phyloP scores from a whole-genome alignment of 2,888 invertebrate species.

The Pimpla rufipes region DNA sequence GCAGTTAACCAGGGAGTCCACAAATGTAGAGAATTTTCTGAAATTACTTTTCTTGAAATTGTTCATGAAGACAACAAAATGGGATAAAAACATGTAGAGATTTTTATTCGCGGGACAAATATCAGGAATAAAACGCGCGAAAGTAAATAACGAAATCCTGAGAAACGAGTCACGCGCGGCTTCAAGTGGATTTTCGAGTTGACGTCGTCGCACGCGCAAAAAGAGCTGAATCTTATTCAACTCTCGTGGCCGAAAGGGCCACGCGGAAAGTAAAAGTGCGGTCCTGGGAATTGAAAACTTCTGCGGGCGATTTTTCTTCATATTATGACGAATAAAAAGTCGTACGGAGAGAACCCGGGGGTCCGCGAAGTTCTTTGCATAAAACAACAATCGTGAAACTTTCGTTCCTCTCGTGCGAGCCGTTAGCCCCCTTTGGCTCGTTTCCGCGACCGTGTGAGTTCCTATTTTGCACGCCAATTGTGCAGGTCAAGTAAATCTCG shows the following conservation, averaged over 20 bases:
- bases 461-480: background rate
- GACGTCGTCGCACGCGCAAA: background rate
- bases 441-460: background rate
- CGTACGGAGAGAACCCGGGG: background rate
- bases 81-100: background rate
- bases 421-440: background rate
- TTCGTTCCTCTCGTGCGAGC: constrained; percentile 4
- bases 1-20: too few relatives aligned
- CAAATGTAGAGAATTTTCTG: too few relatives aligned
- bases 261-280: background rate
- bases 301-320: background rate
- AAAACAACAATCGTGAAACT: constrained; percentile 15
- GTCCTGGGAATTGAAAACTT: background rate
- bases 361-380: background rate
- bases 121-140: background rate
- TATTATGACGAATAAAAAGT: constrained; percentile 9
- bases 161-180: too few relatives aligned
- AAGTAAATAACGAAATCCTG: background rate
- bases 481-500: background rate
- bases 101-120: background rate
- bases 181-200: background rate
- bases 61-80: too few relatives aligned
- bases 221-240: constrained; percentile 1
- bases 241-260: background rate
- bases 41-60: too few relatives aligned